These are phyloP conservation scores for Mola mola DNA, from an alignment of 2,113 vertebrate species.

Conservation along the genomic window DNA sequence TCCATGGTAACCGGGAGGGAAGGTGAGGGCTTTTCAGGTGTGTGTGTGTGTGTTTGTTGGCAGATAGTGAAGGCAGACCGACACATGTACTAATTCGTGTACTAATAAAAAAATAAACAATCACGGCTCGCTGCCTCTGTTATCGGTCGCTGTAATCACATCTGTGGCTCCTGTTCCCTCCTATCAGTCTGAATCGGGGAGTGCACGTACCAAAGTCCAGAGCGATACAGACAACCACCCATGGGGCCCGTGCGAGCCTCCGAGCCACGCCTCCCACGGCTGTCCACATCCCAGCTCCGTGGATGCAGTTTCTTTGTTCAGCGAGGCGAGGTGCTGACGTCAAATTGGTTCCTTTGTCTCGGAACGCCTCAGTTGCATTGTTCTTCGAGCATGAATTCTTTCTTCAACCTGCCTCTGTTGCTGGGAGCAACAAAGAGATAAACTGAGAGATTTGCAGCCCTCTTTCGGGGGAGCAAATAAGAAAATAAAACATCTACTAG, in stretches of 20 bases:
- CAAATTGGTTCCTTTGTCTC: constrained; percentile 71
- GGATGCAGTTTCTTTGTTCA: constrained; percentile 72
- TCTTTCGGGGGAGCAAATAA: background rate
- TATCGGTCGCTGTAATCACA: constrained; percentile 39
- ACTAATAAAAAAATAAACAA: constrained; percentile 35
- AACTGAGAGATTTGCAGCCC: constrained; percentile 50
- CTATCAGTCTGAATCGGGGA: constrained; percentile 39
- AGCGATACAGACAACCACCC: constrained; percentile 5
- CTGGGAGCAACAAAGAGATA: constrained; percentile 69
- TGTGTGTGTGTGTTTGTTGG: constrained; percentile 37
- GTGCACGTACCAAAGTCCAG: constrained; percentile 20
- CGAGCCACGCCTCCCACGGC: constrained; percentile 35
- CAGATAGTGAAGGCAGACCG: constrained; percentile 27
- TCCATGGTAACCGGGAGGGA: constrained; percentile 80
- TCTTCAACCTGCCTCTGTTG: constrained; percentile 65
- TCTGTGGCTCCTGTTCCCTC: constrained; percentile 26
- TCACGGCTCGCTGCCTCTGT: constrained; percentile 14
- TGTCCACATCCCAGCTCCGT: constrained; percentile 56
- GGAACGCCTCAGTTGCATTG: constrained; percentile 59
- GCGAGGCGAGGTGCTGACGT: constrained; percentile 67
- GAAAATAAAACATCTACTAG: constrained; percentile 9
- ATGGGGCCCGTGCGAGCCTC: constrained; percentile 17
- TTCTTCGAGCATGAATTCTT: constrained; percentile 55
- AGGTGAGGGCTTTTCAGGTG: constrained; percentile 66
- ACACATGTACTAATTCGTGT: constrained; percentile 32